Conservation (phyloP, 2,888 invertebrate genomes). For the Epinotia bilunana region DNA sequence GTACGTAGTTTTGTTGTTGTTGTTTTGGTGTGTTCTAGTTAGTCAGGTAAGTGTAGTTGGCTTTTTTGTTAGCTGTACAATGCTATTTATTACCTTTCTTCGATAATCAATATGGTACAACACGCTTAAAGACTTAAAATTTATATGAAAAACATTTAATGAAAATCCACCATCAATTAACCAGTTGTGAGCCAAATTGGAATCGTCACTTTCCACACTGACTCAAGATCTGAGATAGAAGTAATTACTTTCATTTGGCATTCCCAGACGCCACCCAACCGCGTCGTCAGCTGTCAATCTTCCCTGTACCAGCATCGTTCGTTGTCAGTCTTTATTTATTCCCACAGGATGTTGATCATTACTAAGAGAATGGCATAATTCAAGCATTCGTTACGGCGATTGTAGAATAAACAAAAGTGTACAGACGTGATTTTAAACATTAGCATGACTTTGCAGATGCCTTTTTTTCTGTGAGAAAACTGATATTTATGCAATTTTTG, state of each 20-base stretch:
- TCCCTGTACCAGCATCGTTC: constrained; percentile 26
- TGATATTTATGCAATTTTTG: too few species aligned
- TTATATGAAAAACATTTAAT: neutral
- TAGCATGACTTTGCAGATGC: too few species aligned
- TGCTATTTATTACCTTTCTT: too few species aligned
- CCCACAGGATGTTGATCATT: constrained; percentile 69
- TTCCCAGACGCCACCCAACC: constrained; percentile 3
- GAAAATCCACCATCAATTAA: neutral
- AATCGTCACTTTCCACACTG: neutral
- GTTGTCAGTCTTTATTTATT: constrained; percentile 64
- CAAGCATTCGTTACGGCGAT: constrained; percentile 27
- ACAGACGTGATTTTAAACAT: neutral
- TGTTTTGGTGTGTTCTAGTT: too few species aligned
- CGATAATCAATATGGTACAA: too few species aligned
- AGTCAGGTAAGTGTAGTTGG: too few species aligned
- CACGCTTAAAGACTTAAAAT: too few species aligned
- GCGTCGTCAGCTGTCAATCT: constrained; percentile 36
- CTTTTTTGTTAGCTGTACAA: too few species aligned
- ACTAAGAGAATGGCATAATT: constrained; percentile 66
- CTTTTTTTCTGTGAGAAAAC: too few species aligned
- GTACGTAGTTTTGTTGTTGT: too few species aligned
- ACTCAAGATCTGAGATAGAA: constrained; percentile 5
- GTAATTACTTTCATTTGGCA: constrained; percentile 26
- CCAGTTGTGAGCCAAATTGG: neutral
- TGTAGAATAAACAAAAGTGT: neutral